Conservation (phyloP, 2,888 invertebrate genomes). For the Mantis religiosa region DNA sequence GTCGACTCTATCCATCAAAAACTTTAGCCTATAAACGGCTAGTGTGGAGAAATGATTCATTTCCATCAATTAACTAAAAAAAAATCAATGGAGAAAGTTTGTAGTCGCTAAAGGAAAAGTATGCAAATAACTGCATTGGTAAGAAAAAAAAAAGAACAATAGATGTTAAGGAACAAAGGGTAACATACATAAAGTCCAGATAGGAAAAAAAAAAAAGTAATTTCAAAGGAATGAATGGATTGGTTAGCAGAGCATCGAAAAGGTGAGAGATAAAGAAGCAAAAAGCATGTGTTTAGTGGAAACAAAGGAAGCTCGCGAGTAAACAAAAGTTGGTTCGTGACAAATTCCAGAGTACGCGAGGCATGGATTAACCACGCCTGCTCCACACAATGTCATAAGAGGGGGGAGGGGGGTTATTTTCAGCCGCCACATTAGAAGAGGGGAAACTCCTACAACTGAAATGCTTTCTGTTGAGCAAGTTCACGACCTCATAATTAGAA, state of each 20-base stretch:
- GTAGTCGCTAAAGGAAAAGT: too few relatives aligned
- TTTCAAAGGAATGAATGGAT: not conserved
- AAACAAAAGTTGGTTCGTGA: not conserved
- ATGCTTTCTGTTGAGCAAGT: not conserved
- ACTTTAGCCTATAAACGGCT: too few relatives aligned
- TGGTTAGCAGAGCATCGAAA: not conserved
- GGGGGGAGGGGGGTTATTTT: not conserved
- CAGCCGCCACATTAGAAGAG: not conserved
- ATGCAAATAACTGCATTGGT: not conserved
- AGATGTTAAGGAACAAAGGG: not conserved
- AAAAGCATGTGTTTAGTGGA: not conserved
- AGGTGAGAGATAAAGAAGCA: not conserved
- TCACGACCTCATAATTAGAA: slow-evolving; percentile 23
- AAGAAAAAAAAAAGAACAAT: not conserved
- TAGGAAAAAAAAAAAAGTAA: not conserved
- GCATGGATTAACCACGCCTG: not conserved
- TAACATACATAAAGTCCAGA: not conserved
- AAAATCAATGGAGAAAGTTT: too few relatives aligned
- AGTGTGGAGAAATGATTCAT: too few relatives aligned
- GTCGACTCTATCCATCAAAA: too few relatives aligned
- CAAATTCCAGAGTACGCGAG: not conserved
- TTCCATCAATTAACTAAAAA: too few relatives aligned
- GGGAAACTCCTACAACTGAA: not conserved
- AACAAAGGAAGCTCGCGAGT: not conserved
- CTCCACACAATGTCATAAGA: not conserved